These are phyloP conservation scores for Morpho helenor DNA, from an alignment of 2,888 invertebrate species.

Conservation along the genomic window DNA sequence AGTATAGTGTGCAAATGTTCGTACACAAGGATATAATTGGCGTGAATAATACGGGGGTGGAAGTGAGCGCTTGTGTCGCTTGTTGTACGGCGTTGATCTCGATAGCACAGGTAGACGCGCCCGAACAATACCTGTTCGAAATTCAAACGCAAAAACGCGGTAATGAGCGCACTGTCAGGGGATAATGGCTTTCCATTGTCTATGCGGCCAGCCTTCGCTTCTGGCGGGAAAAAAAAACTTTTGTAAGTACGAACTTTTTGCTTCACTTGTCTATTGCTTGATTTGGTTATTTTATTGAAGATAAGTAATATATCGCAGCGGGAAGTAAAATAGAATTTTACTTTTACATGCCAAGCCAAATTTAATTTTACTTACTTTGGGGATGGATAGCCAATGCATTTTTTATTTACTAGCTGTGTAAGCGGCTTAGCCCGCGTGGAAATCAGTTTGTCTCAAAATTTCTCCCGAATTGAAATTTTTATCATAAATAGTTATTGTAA, in stretches of 20 bases:
- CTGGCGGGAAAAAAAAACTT: conserved; percentile 38
- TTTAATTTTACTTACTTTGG: no score
- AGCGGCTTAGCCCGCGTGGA: no score
- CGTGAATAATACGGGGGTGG: conserved; percentile 10
- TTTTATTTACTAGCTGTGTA: no score
- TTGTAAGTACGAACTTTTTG: conserved; percentile 52
- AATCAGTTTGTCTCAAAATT: no score
- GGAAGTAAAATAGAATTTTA: no score
- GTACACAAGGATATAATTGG: conserved; percentile 3
- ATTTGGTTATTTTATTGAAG: conserved; percentile 23
- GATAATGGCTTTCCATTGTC: conserved; percentile 67
- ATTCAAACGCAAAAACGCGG: conserved; percentile 43
- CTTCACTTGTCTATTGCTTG: conserved; percentile 52
- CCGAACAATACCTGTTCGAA: conserved; percentile 23
- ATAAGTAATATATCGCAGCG: no score
- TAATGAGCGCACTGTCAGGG: conserved; percentile 70
- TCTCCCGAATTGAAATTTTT: no score
- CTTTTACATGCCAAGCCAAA: no score
- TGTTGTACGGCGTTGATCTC: conserved; percentile 39
- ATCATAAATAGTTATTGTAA: no score
- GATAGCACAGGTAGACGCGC: conserved; percentile 32
- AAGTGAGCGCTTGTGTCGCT: conserved; percentile 24
- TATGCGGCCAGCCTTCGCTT: conserved; percentile 48
- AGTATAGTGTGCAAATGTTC: conserved; percentile 6
- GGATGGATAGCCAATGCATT: no score